phyloP scores from a whole-genome alignment of 53 echinoderm and acorn worm species.

The Patiria pectinifera region DNA sequence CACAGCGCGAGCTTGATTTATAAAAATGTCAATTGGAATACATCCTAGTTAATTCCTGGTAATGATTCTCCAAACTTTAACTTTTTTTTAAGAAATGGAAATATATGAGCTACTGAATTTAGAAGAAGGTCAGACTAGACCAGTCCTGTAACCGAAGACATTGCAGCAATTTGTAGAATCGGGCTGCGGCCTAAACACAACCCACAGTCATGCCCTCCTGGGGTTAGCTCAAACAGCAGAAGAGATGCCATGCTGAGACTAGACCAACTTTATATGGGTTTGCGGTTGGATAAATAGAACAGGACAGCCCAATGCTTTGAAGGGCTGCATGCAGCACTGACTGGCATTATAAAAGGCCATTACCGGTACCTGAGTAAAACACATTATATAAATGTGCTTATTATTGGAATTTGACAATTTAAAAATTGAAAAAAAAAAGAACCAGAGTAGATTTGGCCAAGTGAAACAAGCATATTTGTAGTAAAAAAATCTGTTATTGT shows the following conservation, averaged over 20 bases:
- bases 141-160: neutral
- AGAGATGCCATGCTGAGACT: slow-evolving; percentile 26
- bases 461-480: no score
- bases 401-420: no score
- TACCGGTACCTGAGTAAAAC: no score
- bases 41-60: neutral
- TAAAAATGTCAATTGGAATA: neutral
- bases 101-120: neutral
- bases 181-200: neutral
- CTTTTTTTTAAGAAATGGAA: neutral
- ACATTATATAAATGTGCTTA: no score
- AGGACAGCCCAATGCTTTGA: neutral
- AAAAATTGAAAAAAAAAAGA: no score
- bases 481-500: no score
- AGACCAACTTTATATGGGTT: slow-evolving; percentile 35
- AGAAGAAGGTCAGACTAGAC: neutral
- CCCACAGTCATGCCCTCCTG: slow-evolving; percentile 34
- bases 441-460: no score
- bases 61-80: neutral
- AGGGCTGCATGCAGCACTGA: neutral
- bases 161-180: neutral
- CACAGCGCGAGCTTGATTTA: no score
- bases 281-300: slow-evolving; percentile 31
- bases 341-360: neutral
- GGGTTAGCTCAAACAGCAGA: slow-evolving; percentile 41